Conservation (phyloP, 2,888 invertebrate genomes). For the Eupsilia transversa region DNA sequence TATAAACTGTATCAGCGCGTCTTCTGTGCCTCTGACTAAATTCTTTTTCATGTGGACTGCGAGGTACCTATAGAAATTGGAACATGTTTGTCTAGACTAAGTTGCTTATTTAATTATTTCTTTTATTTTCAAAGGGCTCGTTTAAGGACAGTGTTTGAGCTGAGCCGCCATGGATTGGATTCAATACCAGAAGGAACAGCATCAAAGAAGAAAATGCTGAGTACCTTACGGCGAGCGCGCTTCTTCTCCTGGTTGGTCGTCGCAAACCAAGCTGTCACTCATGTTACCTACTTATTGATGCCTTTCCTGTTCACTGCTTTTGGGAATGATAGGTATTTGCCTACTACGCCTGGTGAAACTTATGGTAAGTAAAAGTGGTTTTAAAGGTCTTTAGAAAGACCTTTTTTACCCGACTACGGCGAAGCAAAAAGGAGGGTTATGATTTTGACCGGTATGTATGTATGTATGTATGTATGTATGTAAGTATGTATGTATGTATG, state of each 20-base stretch:
- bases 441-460: too few species aligned
- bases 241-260: slow-evolving; percentile 76
- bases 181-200: slow-evolving; percentile 68
- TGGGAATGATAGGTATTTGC: slow-evolving; percentile 74
- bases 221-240: slow-evolving; percentile 70
- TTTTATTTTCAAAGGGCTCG: slow-evolving; percentile 61
- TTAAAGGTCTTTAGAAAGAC: not conserved
- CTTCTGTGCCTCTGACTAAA: slow-evolving; percentile 78
- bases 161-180: slow-evolving; percentile 73
- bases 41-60: slow-evolving; percentile 79
- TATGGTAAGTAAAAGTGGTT: slow-evolving; percentile 70
- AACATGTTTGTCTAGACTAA: not conserved
- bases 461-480: too few species aligned
- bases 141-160: slow-evolving; percentile 71
- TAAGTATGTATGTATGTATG: too few species aligned
- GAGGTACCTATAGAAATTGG: slow-evolving; percentile 65
- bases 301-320: slow-evolving; percentile 77
- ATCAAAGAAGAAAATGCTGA: slow-evolving; percentile 67
- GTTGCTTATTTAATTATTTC: not conserved
- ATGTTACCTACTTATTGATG: slow-evolving; percentile 73
- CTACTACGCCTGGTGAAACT: slow-evolving; percentile 77
- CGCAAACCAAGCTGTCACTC: slow-evolving; percentile 72
- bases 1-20: slow-evolving; percentile 77
- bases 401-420: too few species aligned
- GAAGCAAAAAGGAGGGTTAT: too few species aligned